A percentile compares a stretch with the other conserved stretches of the same genome.
phyloP scores from a whole-genome alignment of 2,113 vertebrate genomes.

The Procavia capensis region DNA sequence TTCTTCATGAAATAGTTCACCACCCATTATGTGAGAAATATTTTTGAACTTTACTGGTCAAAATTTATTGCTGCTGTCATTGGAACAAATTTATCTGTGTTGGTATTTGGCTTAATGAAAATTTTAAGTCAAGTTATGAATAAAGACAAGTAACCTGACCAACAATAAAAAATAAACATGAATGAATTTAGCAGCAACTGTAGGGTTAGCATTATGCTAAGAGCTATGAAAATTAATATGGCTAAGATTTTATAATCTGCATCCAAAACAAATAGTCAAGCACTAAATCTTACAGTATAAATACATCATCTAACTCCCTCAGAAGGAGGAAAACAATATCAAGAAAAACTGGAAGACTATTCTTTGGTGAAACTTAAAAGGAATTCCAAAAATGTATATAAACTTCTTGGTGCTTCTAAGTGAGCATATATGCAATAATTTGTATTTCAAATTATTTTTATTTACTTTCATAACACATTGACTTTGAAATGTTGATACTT shows the following conservation, averaged over 20 bases:
- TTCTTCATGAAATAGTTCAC: neutral
- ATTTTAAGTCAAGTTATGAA: neutral
- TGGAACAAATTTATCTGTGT: neutral
- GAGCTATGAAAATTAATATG: neutral
- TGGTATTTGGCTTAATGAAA: neutral
- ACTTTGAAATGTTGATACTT: neutral
- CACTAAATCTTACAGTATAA: neutral
- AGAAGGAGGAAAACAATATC: neutral
- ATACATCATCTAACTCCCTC: neutral
- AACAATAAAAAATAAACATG: neutral
- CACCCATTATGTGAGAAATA: neutral
- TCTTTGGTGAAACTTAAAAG: neutral
- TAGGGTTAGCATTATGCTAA: neutral
- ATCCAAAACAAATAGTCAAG: neutral
- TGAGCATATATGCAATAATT: neutral
- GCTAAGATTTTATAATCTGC: neutral
- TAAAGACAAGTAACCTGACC: neutral
- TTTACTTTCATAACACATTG: neutral
- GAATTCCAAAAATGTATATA: neutral
- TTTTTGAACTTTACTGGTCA: conserved; percentile 1
- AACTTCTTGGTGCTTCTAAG: neutral
- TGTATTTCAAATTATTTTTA: neutral
- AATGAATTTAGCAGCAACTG: neutral
- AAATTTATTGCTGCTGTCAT: conserved; percentile 2
- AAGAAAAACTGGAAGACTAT: neutral